These are phyloP conservation scores for Drosophila bipectinata DNA, from an alignment of 1,140 invertebrate genomes.

Conservation along the genomic window DNA sequence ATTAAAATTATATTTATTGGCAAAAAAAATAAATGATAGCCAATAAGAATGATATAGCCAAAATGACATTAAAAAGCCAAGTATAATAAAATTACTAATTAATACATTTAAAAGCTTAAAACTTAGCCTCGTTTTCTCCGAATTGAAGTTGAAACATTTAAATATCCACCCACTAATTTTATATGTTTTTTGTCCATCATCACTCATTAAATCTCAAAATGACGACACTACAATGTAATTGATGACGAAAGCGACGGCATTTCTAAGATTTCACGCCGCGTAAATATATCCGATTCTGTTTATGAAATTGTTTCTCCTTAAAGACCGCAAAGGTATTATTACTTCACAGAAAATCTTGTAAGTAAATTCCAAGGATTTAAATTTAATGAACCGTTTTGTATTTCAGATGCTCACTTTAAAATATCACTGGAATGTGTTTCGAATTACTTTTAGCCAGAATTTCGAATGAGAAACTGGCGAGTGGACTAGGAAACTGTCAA, in stretches of 20 bases:
- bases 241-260: conserved; percentile 67
- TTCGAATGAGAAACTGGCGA: background rate
- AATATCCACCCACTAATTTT: background rate
- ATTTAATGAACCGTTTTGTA: background rate
- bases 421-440: conserved; percentile 15
- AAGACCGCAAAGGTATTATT: background rate
- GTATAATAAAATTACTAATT: background rate
- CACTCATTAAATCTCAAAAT: conserved; percentile 9
- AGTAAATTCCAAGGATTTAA: background rate
- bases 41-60: too few relatives aligned
- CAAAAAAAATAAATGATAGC: too few relatives aligned
- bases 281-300: background rate
- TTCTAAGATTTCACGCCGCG: conserved; percentile 65
- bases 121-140: background rate
- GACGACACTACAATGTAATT: conserved; percentile 7
- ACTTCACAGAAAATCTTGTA: background rate
- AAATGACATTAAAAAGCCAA: too few relatives aligned
- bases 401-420: conserved; percentile 42
- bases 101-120: background rate
- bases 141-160: background rate
- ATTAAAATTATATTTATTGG: too few relatives aligned
- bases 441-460: conserved; percentile 1
- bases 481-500: conserved; percentile 36
- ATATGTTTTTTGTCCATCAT: background rate
- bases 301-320: conserved; percentile 2